Percentiles rank a stretch among this genome's conserved stretches.
Conservation (phyloP, 2,888 invertebrate species). For the Hemistola chrysoprasaria region DNA sequence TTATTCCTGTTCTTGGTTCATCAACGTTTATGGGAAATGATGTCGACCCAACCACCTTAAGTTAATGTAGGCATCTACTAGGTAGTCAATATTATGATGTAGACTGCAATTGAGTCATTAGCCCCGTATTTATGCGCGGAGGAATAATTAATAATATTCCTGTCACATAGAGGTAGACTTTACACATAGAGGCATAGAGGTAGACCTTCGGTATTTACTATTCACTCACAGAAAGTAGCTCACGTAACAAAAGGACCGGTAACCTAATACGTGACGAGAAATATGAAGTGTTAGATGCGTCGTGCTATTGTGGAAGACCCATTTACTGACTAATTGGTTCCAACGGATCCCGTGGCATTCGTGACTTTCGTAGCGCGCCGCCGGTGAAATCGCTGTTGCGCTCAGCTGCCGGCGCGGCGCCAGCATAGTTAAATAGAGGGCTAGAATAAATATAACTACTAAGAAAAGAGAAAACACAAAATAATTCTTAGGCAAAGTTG, state of each 20-base stretch:
- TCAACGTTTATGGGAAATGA: too few relatives aligned
- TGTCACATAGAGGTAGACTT: constrained; percentile 49
- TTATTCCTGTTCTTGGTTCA: too few relatives aligned
- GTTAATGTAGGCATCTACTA: too few relatives aligned
- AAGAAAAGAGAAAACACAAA: not conserved
- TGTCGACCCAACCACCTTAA: too few relatives aligned
- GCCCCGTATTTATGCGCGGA: constrained; percentile 53
- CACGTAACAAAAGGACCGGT: constrained; percentile 80
- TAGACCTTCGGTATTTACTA: constrained; percentile 62
- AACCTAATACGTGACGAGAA: constrained; percentile 78
- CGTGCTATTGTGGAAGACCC: constrained; percentile 57
- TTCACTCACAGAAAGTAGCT: constrained; percentile 77
- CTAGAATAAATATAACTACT: constrained; percentile 4
- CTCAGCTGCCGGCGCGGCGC: constrained; percentile 32
- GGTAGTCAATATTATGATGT: constrained; percentile 9
- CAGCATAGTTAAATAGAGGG: constrained; percentile 18
- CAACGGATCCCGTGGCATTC: constrained; percentile 50
- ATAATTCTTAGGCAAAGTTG: too few relatives aligned
- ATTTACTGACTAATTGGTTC: constrained; percentile 70
- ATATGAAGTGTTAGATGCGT: constrained; percentile 67
- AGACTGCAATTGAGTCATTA: constrained; percentile 40
- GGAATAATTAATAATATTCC: constrained; percentile 76
- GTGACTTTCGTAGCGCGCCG: constrained; percentile 47
- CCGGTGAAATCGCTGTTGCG: constrained; percentile 57
- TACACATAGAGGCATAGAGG: too few relatives aligned